These are phyloP conservation scores for Lerista edwardsae DNA, from an alignment of 2,797 vertebrate genomes.

Conservation along the genomic window DNA sequence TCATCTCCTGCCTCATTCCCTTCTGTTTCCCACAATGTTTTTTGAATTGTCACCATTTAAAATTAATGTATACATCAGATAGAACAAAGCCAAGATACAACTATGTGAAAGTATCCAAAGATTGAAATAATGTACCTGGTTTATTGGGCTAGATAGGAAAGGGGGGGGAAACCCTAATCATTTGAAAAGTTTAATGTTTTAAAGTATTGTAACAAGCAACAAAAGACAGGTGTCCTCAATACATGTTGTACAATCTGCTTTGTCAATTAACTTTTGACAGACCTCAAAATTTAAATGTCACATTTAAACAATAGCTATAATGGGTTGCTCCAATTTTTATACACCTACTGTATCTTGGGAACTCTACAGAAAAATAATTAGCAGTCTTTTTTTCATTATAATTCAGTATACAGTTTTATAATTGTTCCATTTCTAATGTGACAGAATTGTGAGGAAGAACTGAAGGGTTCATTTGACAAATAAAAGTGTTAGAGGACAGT, in stretches of 20 bases:
- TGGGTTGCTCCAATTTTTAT: slow-evolving; percentile 62
- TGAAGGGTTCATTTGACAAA: slow-evolving; percentile 56
- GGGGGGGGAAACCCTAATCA: slow-evolving; percentile 34
- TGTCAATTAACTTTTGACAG: slow-evolving; percentile 63
- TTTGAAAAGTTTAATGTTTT: slow-evolving; percentile 55
- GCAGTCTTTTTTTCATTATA: slow-evolving; percentile 65
- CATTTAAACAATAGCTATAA: slow-evolving; percentile 67
- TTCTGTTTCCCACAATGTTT: neutral
- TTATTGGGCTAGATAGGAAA: slow-evolving; percentile 28
- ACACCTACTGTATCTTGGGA: slow-evolving; percentile 37
- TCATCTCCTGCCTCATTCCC: neutral
- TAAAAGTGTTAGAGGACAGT: slow-evolving; percentile 10
- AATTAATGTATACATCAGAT: neutral
- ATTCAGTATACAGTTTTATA: slow-evolving; percentile 68
- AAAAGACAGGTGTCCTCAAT: slow-evolving; percentile 57
- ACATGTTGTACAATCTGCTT: slow-evolving; percentile 58
- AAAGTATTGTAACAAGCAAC: slow-evolving; percentile 40
- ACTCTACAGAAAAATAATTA: slow-evolving; percentile 64
- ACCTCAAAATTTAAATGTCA: slow-evolving; percentile 70
- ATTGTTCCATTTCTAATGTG: slow-evolving; percentile 67
- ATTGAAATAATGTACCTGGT: neutral
- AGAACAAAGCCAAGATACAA: neutral
- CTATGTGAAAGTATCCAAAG: neutral
- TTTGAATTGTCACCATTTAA: neutral
- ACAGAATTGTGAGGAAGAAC: slow-evolving; percentile 53